A percentile compares a stretch with the other conserved stretches of the same genome.
phyloP scores from a whole-genome alignment of 2,888 invertebrate genomes.

The Temnothorax unifasciatus region DNA sequence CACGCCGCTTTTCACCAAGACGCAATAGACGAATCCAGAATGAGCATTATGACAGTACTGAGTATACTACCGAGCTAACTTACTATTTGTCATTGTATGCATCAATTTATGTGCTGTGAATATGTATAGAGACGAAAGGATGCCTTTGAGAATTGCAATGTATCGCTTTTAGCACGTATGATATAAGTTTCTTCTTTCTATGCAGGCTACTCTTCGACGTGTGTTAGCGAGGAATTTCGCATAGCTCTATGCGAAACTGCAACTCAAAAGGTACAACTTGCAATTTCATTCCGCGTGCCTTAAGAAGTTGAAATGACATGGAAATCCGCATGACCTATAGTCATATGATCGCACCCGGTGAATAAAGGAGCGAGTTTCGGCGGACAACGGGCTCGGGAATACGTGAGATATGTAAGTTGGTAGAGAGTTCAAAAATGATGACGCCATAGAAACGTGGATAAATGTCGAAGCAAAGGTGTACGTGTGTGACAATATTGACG shows the following conservation, averaged over 20 bases:
- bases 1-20: neutral
- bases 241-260: constrained; percentile 32
- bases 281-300: neutral
- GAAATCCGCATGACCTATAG: constrained; percentile 26
- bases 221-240: constrained; percentile 10
- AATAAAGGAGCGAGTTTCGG: constrained; percentile 3
- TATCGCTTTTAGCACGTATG: constrained; percentile 14
- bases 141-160: neutral
- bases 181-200: neutral
- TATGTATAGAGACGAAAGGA: neutral
- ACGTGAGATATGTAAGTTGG: neutral
- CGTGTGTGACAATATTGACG: neutral
- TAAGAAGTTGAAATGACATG: constrained; percentile 17
- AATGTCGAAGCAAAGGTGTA: neutral
- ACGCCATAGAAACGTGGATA: neutral
- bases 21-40: neutral
- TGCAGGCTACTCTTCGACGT: neutral
- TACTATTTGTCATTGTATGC: neutral
- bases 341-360: neutral
- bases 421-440: neutral
- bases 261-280: neutral
- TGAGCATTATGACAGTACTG: neutral
- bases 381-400: neutral
- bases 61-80: neutral
- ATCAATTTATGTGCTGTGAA: neutral